Percentiles rank a stretch among this genome's conserved stretches.
phyloP scores from a whole-genome alignment of 2,888 invertebrate species.

The Argyra leucocephala region DNA sequence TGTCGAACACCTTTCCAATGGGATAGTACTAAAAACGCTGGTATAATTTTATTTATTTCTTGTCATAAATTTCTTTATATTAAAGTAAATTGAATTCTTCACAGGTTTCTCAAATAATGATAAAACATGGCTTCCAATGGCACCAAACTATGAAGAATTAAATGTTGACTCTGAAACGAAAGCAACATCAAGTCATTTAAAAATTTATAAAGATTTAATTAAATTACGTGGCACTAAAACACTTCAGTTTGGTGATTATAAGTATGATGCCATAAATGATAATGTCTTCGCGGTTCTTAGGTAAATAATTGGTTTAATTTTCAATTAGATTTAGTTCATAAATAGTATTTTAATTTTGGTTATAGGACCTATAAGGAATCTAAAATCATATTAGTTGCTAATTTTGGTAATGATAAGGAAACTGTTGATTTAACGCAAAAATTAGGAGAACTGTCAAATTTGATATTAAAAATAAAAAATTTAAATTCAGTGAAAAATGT shows the following conservation, averaged over 20 bases:
- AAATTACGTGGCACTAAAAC: slow-evolving; percentile 34
- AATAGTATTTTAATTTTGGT: neutral
- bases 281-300: slow-evolving; percentile 31
- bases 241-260: slow-evolving; percentile 31
- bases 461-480: neutral
- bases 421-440: neutral
- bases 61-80: neutral
- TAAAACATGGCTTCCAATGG: slow-evolving; percentile 40
- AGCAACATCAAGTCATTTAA: slow-evolving; percentile 47
- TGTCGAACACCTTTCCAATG: slow-evolving; percentile 56
- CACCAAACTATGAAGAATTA: slow-evolving; percentile 49
- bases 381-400: neutral
- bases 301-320: neutral
- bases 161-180: slow-evolving; percentile 49
- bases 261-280: slow-evolving; percentile 31
- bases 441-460: neutral
- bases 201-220: slow-evolving; percentile 50
- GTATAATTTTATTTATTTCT: slow-evolving; percentile 17
- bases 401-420: neutral
- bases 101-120: slow-evolving; percentile 38
- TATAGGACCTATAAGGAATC: neutral
- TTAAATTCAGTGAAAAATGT: neutral
- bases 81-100: neutral
- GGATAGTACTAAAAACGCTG: slow-evolving; percentile 42
- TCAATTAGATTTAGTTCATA: neutral